phyloP scores from a whole-genome alignment of 2,888 invertebrate species.

The Melipona bicolor region DNA sequence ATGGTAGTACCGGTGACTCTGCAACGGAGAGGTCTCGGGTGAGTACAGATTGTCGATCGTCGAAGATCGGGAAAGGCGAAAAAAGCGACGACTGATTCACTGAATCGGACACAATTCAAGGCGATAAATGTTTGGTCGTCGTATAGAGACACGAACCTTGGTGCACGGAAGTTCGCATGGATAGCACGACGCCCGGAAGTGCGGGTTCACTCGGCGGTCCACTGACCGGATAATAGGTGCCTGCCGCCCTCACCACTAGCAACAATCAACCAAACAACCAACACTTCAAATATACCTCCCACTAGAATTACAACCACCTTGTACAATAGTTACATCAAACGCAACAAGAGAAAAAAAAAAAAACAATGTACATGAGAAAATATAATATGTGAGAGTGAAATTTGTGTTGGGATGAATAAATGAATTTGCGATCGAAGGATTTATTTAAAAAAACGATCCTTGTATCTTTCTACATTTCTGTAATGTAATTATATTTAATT shows the following conservation, averaged over 20 bases:
- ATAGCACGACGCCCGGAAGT: slow-evolving; percentile 85
- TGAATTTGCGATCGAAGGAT: not conserved
- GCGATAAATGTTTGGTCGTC: slow-evolving; percentile 78
- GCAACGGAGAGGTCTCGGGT: slow-evolving; percentile 78
- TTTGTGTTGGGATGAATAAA: not conserved
- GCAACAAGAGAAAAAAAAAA: slow-evolving; percentile 23
- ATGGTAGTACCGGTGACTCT: slow-evolving; percentile 74
- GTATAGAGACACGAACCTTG: slow-evolving; percentile 83
- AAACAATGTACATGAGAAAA: slow-evolving; percentile 22
- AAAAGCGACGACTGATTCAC: slow-evolving; percentile 20
- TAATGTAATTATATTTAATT: no score
- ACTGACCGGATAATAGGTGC: slow-evolving; percentile 95
- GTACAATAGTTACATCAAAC: slow-evolving; percentile 60
- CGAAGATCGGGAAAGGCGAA: no score
- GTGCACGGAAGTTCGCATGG: slow-evolving; percentile 85
- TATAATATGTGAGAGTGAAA: slow-evolving; percentile 30
- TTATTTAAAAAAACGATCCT: no score
- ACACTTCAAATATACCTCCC: slow-evolving; percentile 84
- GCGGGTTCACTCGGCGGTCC: slow-evolving; percentile 87
- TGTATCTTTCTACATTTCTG: no score
- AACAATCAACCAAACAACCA: slow-evolving; percentile 85
- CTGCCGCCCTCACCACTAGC: slow-evolving; percentile 96
- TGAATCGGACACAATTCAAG: slow-evolving; percentile 61
- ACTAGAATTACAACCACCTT: slow-evolving; percentile 77
- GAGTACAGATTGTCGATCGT: not conserved